Evolutionary conservation across 2,797 vertebrate genomes (phyloP).

Genomic region (Anolis apletophallus): DNA sequence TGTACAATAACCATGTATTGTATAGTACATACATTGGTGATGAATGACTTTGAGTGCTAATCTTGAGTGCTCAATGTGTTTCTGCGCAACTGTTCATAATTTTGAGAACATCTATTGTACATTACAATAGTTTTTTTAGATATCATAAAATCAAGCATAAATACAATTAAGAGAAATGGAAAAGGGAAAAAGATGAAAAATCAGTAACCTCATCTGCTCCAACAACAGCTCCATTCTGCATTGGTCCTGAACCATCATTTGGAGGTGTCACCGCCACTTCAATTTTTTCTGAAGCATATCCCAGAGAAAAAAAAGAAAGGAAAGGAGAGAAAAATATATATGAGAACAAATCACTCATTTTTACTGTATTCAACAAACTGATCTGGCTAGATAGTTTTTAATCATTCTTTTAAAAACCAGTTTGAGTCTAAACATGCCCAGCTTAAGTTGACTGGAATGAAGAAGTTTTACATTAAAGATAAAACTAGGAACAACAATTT

Average conservation of each 20-base stretch:
- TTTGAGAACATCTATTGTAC: neutral
- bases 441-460: neutral
- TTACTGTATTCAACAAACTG: neutral
- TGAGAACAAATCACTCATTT: constrained; percentile 3
- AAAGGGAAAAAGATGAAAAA: neutral
- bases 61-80: neutral
- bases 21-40: neutral
- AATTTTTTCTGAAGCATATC: constrained; percentile 84
- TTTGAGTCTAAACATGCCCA: neutral
- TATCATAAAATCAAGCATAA: constrained; percentile 26
- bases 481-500: neutral
- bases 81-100: neutral
- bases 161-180: neutral
- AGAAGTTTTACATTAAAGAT: neutral
- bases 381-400: constrained; percentile 1
- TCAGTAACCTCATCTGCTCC: constrained; percentile 82
- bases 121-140: neutral
- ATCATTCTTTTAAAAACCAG: neutral
- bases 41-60: neutral
- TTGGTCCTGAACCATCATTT: constrained; percentile 76
- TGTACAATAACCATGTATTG: neutral
- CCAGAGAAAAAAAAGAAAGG: constrained; percentile 3
- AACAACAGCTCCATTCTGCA: constrained; percentile 91
- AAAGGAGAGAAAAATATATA: constrained; percentile 43
- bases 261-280: constrained; percentile 95